Conservation (phyloP, 2,113 vertebrate genomes). For the Lucifuga dentata region DNA sequence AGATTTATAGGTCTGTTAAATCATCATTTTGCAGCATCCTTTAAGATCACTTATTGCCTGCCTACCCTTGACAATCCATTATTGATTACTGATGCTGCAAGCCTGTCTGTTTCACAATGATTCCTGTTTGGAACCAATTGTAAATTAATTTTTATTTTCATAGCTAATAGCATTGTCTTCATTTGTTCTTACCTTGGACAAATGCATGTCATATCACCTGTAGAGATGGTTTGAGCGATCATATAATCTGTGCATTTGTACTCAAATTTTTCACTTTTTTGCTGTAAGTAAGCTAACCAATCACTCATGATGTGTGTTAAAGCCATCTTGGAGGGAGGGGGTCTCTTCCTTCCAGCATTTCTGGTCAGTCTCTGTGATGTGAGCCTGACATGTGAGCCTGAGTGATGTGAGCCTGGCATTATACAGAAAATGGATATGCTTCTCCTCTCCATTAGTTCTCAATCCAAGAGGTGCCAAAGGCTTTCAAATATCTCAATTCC, state of each 20-base stretch:
- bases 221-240: neutral
- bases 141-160: too few species aligned
- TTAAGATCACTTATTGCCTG: too few species aligned
- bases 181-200: too few species aligned
- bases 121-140: too few species aligned
- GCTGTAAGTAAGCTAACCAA: slow-evolving; percentile 1
- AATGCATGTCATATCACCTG: too few species aligned
- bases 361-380: slow-evolving; percentile 6
- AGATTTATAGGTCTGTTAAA: neutral
- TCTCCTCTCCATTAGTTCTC: slow-evolving; percentile 1
- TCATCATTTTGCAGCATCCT: too few species aligned
- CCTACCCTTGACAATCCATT: too few species aligned
- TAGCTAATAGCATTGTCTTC: too few species aligned
- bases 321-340: slow-evolving; percentile 23
- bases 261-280: neutral
- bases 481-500: slow-evolving; percentile 12
- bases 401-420: neutral
- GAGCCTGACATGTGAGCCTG: too few species aligned
- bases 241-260: neutral
- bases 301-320: slow-evolving; percentile 7
- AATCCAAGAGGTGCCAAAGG: slow-evolving; percentile 6
- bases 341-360: slow-evolving; percentile 3
- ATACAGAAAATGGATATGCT: slow-evolving; percentile 17
- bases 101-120: too few species aligned
- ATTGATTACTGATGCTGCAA: too few species aligned